These are phyloP conservation scores for Drosophila flavopinicola DNA, from an alignment of 2,888 invertebrate species.

Conservation along the genomic window DNA sequence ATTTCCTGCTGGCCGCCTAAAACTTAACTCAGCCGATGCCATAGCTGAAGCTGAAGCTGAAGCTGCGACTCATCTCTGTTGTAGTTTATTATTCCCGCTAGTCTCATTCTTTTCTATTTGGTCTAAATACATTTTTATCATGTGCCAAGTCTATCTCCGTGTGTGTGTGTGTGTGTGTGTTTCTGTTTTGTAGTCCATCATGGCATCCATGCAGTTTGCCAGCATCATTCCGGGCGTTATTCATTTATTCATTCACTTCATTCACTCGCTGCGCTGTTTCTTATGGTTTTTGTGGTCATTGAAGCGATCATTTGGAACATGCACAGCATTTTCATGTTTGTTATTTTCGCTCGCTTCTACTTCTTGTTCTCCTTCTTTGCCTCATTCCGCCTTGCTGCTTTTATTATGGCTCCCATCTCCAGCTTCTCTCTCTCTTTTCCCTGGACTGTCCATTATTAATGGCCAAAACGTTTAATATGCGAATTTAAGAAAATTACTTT, in stretches of 20 bases:
- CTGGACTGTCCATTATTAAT: constrained; percentile 62
- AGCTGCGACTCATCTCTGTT: constrained; percentile 30
- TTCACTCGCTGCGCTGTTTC: constrained; percentile 58
- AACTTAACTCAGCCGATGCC: constrained; percentile 38
- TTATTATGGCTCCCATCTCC: constrained; percentile 33
- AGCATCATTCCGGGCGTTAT: constrained; percentile 59
- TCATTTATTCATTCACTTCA: constrained; percentile 64
- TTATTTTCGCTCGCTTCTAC: constrained; percentile 33
- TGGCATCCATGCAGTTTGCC: constrained; percentile 41
- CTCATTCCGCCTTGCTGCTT: constrained; percentile 12
- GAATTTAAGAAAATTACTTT: constrained; percentile 80
- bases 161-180: not conserved
- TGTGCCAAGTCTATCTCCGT: constrained; percentile 59
- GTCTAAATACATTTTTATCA: constrained; percentile 80
- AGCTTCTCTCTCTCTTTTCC: not conserved
- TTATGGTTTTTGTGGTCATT: constrained; percentile 81
- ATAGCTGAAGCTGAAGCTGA: constrained; percentile 2
- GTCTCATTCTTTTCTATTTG: constrained; percentile 78
- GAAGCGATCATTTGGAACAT: constrained; percentile 82
- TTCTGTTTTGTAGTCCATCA: constrained; percentile 52
- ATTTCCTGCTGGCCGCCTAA: constrained; percentile 51
- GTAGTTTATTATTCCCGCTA: constrained; percentile 81
- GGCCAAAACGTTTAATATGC: constrained; percentile 74
- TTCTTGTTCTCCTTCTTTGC: no score
- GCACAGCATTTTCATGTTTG: constrained; percentile 76